Evolutionary conservation across 2,797 vertebrate species (phyloP).

Genomic region (Gastrophryne carolinensis): DNA sequence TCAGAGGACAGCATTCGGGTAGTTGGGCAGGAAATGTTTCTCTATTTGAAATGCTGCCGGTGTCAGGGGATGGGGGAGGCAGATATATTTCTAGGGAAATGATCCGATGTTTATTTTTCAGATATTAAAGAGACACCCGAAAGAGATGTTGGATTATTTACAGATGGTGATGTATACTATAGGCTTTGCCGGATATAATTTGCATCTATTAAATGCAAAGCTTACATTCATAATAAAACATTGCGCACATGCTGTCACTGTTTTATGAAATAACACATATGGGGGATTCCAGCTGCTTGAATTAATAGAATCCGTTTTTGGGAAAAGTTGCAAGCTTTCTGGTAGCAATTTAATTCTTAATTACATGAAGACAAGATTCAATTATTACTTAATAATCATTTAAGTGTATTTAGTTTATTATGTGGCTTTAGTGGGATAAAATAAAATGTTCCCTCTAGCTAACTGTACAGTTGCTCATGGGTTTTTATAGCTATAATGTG

Average conservation of each 20-base stretch:
- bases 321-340: too few species aligned
- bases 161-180: neutral
- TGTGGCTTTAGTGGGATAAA: too few species aligned
- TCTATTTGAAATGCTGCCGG: neutral
- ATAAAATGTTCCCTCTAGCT: too few species aligned
- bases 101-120: neutral
- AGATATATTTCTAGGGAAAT: neutral
- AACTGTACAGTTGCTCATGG: too few species aligned
- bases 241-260: neutral
- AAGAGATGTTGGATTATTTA: neutral
- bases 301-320: too few species aligned
- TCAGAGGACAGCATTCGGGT: neutral
- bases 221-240: neutral
- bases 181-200: neutral
- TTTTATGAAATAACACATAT: neutral
- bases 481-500: too few species aligned
- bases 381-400: too few species aligned
- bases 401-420: too few species aligned
- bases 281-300: neutral
- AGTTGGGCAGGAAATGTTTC: neutral
- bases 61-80: neutral
- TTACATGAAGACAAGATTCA: too few species aligned
- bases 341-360: too few species aligned
- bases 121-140: slow-evolving; percentile 7
- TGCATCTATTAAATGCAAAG: neutral